These are phyloP conservation scores for Noctua janthe DNA, from an alignment of 2,888 invertebrate species.

Conservation along the genomic window DNA sequence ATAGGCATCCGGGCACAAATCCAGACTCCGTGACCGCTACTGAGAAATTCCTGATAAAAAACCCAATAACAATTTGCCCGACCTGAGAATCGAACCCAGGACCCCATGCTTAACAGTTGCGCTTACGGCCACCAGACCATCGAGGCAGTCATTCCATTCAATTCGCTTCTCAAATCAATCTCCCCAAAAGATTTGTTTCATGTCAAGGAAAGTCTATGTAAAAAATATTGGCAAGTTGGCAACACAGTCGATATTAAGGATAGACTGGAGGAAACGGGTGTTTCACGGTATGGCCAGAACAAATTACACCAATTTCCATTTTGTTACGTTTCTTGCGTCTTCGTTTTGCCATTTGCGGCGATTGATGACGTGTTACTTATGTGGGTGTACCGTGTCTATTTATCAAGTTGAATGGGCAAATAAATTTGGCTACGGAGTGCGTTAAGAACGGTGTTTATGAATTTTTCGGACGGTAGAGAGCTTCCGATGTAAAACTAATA, in stretches of 20 bases:
- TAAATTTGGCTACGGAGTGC: slow-evolving; percentile 32
- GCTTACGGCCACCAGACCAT: not conserved
- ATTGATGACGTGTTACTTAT: slow-evolving; percentile 70
- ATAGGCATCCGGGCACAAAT: not conserved
- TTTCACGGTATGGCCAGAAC: slow-evolving; percentile 76
- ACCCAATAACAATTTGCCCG: not conserved
- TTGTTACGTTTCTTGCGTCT: slow-evolving; percentile 69
- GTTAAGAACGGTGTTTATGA: slow-evolving; percentile 14
- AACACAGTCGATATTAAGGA: slow-evolving; percentile 71
- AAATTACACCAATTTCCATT: slow-evolving; percentile 80
- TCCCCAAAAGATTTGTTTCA: slow-evolving; percentile 49
- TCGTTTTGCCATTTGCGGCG: slow-evolving; percentile 69
- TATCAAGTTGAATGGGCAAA: slow-evolving; percentile 58
- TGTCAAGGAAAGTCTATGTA: slow-evolving; percentile 48
- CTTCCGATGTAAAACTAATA: not conserved
- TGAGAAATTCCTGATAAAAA: not conserved
- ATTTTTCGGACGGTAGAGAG: not conserved
- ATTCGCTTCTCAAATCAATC: slow-evolving; percentile 49
- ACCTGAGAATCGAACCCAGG: not conserved
- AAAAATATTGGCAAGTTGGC: slow-evolving; percentile 61
- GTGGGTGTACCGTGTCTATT: slow-evolving; percentile 61
- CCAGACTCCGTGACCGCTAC: not conserved
- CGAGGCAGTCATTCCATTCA: not conserved
- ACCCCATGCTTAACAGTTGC: not conserved
- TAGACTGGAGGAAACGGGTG: slow-evolving; percentile 77